phyloP scores from a whole-genome alignment of 2,113 vertebrate genomes.

The Lasiurus borealis region DNA sequence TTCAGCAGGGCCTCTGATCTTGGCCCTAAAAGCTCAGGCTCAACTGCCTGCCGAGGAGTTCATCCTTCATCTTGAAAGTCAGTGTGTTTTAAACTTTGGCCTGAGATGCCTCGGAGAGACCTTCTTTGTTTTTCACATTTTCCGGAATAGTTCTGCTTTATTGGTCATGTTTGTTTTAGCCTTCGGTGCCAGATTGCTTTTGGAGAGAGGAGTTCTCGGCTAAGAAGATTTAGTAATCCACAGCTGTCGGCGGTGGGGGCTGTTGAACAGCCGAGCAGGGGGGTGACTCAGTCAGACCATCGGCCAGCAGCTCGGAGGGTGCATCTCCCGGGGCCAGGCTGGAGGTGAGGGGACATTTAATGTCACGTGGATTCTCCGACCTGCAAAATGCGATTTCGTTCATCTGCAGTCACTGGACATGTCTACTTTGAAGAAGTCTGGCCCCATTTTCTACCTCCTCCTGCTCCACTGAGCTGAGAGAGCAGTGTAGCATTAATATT shows the following conservation, averaged over 20 bases:
- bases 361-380: neutral
- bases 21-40: neutral
- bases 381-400: neutral
- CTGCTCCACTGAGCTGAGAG: constrained; percentile 62
- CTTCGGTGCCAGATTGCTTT: neutral
- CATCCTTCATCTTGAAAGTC: neutral
- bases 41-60: neutral
- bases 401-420: neutral
- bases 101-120: neutral
- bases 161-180: neutral
- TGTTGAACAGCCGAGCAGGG: neutral
- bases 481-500: constrained; percentile 83
- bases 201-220: neutral
- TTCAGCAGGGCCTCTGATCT: neutral
- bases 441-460: constrained; percentile 57
- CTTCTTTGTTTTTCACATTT: neutral
- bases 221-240: neutral
- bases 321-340: rapidly evolving
- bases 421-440: constrained; percentile 61
- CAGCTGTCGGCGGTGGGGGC: neutral
- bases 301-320: neutral
- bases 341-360: neutral
- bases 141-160: neutral
- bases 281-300: neutral
- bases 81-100: neutral